Percentiles rank a stretch among this genome's conserved stretches.
These are phyloP conservation scores for Perizoma flavofasciatum DNA, from an alignment of 2,888 invertebrate species.

Conservation along the genomic window DNA sequence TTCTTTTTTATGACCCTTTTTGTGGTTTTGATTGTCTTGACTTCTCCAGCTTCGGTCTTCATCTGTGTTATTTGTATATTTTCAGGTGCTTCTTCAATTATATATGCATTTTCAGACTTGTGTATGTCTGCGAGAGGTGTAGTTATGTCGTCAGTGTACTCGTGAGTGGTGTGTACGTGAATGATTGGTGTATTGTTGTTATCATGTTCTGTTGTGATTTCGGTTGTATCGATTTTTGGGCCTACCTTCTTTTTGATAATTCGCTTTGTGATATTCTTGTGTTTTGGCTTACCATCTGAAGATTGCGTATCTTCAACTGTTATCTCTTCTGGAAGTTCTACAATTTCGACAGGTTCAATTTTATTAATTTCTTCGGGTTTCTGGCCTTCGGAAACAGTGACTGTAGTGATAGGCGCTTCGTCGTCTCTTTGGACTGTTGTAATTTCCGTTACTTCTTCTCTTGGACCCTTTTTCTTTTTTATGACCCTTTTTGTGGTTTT, in stretches of 20 bases:
- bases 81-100: slow-evolving; percentile 54
- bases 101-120: slow-evolving; percentile 28
- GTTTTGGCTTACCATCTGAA: slow-evolving; percentile 48
- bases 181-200: slow-evolving; percentile 64
- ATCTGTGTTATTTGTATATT: slow-evolving; percentile 43
- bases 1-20: slow-evolving; percentile 34
- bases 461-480: too few species aligned
- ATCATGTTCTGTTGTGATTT: slow-evolving; percentile 40
- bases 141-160: slow-evolving; percentile 42
- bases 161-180: slow-evolving; percentile 56
- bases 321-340: slow-evolving; percentile 43
- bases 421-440: too few species aligned
- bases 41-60: slow-evolving; percentile 39
- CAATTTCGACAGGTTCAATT: slow-evolving; percentile 13
- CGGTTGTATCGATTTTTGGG: slow-evolving; percentile 37
- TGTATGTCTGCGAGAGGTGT: slow-evolving; percentile 34
- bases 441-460: too few species aligned
- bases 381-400: not conserved
- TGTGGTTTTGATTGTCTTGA: slow-evolving; percentile 49
- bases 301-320: slow-evolving; percentile 36
- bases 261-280: slow-evolving; percentile 47
- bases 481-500: too few species aligned
- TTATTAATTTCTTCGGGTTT: not conserved
- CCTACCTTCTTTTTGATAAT: slow-evolving; percentile 57
- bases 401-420: not conserved